Conservation (phyloP, 2,888 invertebrate genomes). For the Crossocerus cetratus region DNA sequence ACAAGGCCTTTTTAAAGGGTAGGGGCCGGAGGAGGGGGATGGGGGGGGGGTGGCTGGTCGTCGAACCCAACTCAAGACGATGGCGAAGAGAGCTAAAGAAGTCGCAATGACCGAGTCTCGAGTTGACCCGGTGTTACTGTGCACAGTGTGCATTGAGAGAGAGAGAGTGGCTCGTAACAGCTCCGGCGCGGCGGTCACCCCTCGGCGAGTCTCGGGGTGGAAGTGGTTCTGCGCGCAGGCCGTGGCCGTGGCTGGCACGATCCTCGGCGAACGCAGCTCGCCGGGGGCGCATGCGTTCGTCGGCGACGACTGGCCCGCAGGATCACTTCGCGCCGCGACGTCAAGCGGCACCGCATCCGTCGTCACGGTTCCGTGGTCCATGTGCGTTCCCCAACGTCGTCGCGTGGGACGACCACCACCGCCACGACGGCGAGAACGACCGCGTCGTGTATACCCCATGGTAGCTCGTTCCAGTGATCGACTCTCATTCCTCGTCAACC, state of each 20-base stretch:
- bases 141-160: slow-evolving; percentile 16
- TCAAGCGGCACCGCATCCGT: slow-evolving; percentile 56
- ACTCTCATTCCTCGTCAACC: not conserved
- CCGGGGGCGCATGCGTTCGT: slow-evolving; percentile 55
- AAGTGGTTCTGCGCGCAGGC: slow-evolving; percentile 56
- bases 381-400: slow-evolving; percentile 56
- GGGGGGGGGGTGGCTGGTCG: too few species aligned
- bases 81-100: not conserved
- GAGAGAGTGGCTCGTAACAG: slow-evolving; percentile 18
- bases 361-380: slow-evolving; percentile 52
- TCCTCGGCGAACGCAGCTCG: slow-evolving; percentile 40
- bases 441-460: slow-evolving; percentile 16
- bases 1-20: too few species aligned
- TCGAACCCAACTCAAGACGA: not conserved
- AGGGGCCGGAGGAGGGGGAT: too few species aligned
- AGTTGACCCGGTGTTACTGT: slow-evolving; percentile 40
- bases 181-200: slow-evolving; percentile 41
- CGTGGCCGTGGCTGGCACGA: slow-evolving; percentile 4
- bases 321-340: slow-evolving; percentile 71
- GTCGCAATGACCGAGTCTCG: slow-evolving; percentile 7
- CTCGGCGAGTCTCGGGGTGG: slow-evolving; percentile 36
- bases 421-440: slow-evolving; percentile 26
- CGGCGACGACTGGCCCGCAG: slow-evolving; percentile 55
- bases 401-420: slow-evolving; percentile 50
- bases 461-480: not conserved